These are phyloP conservation scores for Meda fulgida DNA, from an alignment of 2,797 vertebrate genomes.

Conservation along the genomic window DNA sequence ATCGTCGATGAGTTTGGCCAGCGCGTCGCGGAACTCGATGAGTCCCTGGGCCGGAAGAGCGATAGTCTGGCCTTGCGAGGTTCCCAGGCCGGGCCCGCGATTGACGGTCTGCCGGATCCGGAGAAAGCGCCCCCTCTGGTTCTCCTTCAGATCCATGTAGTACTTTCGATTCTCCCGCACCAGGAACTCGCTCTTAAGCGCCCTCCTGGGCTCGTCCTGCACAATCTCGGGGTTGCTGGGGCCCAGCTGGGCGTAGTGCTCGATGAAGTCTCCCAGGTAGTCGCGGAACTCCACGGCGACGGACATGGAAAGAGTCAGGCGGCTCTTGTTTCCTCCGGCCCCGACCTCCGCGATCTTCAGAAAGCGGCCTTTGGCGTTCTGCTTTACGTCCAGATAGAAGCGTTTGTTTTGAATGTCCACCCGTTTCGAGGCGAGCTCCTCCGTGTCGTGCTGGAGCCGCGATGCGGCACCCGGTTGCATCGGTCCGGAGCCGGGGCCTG, in stretches of 20 bases:
- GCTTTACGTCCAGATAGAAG: constrained; percentile 98
- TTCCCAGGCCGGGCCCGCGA: constrained; percentile 94
- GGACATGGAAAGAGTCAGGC: constrained; percentile 96
- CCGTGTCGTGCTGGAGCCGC: constrained; percentile 94
- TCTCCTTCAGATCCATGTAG: constrained; percentile 99
- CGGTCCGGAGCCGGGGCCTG: constrained; percentile 83
- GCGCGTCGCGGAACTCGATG: constrained; percentile 97
- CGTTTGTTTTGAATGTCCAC: constrained; percentile 99
- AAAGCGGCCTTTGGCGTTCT: constrained; percentile 99
- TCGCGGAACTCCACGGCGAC: constrained; percentile 98
- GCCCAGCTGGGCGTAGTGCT: constrained; percentile 97
- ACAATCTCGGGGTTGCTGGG: constrained; percentile 93
- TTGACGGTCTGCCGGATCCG: constrained; percentile 98
- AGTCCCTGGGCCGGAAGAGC: constrained; percentile 95
- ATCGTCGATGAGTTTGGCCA: constrained; percentile 98
- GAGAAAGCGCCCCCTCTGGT: constrained; percentile 97
- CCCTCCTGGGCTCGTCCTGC: constrained; percentile 95
- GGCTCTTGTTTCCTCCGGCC: constrained; percentile 95
- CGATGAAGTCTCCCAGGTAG: constrained; percentile 98
- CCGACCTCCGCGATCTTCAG: constrained; percentile 99
- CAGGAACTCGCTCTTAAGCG: constrained; percentile 95
- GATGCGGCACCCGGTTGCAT: constrained; percentile 84
- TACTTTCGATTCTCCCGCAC: constrained; percentile 98
- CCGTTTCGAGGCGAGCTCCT: constrained; percentile 98
- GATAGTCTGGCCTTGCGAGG: constrained; percentile 98